Evolutionary conservation across 2,797 vertebrate species (phyloP).

Genomic region (Amblyopsis hoosieri): DNA sequence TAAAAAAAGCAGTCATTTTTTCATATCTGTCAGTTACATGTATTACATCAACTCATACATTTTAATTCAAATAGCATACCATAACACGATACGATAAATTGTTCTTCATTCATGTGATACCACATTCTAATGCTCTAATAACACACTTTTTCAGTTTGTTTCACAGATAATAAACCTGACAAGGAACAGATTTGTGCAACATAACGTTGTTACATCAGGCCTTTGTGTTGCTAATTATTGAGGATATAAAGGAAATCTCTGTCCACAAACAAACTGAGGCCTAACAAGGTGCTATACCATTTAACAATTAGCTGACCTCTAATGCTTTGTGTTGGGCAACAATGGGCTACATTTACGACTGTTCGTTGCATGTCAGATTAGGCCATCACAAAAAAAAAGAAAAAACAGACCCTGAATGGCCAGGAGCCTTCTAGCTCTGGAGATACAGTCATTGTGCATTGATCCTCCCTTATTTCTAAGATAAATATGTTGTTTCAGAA

Average conservation of each 20-base stretch:
- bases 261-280: constrained; percentile 57
- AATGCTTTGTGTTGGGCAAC: constrained; percentile 45
- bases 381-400: background rate
- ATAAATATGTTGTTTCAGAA: too few species aligned
- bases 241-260: constrained; percentile 47
- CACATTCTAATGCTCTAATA: background rate
- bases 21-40: constrained; percentile 4
- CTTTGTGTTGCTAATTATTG: constrained; percentile 58
- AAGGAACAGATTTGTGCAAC: constrained; percentile 23
- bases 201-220: constrained; percentile 47
- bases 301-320: constrained; percentile 60
- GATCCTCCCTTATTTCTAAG: too few species aligned
- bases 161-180: constrained; percentile 22
- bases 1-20: too few species aligned
- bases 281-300: constrained; percentile 28
- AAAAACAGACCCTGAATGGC: background rate
- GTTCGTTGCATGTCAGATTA: background rate
- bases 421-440: background rate
- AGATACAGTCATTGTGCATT: background rate
- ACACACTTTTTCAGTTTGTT: constrained; percentile 22
- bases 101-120: background rate
- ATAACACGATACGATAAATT: constrained; percentile 1
- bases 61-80: background rate
- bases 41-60: background rate
- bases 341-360: constrained; percentile 42